These are phyloP conservation scores for Drosophila percnosoma DNA, from an alignment of 2,888 invertebrate genomes.

Conservation along the genomic window DNA sequence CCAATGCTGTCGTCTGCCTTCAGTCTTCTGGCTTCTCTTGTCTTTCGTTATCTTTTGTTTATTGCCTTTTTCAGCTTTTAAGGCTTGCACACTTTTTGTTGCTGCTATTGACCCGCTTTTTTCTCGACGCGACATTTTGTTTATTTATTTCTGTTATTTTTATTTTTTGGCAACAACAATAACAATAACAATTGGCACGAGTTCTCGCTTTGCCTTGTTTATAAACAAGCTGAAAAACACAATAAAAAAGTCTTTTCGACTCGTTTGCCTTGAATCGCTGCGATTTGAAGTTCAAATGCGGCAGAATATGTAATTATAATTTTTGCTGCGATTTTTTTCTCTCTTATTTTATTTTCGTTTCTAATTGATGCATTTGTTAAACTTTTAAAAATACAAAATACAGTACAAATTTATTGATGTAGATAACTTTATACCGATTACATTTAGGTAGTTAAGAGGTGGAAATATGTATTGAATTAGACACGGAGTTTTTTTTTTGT, in stretches of 20 bases:
- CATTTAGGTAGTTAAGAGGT: not conserved
- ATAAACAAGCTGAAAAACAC: constrained; percentile 58
- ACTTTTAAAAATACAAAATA: not conserved
- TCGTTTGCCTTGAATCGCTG: constrained; percentile 73
- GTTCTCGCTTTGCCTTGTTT: constrained; percentile 63
- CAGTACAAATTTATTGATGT: not conserved
- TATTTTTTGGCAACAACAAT: constrained; percentile 57
- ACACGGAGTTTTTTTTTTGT: not conserved
- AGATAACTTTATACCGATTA: not conserved
- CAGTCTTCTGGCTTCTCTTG: not conserved
- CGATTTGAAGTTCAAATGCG: constrained; percentile 73
- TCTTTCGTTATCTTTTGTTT: constrained; percentile 20
- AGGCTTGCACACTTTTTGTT: constrained; percentile 17
- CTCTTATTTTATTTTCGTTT: constrained; percentile 5
- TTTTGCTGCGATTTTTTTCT: constrained; percentile 43
- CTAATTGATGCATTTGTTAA: constrained; percentile 24
- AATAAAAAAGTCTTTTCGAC: constrained; percentile 53
- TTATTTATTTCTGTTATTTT: not conserved
- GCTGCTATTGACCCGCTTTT: constrained; percentile 35
- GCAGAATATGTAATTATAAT: constrained; percentile 53
- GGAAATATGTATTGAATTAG: not conserved
- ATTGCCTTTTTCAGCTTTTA: constrained; percentile 16
- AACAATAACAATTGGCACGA: constrained; percentile 49
- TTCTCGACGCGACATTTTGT: constrained; percentile 2
- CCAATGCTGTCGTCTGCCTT: constrained; percentile 9